Evolutionary conservation across 2,888 invertebrate genomes (phyloP), one percentile per base, ranked within the genome.

Genomic region (Drosophila diplacantha): DNA sequence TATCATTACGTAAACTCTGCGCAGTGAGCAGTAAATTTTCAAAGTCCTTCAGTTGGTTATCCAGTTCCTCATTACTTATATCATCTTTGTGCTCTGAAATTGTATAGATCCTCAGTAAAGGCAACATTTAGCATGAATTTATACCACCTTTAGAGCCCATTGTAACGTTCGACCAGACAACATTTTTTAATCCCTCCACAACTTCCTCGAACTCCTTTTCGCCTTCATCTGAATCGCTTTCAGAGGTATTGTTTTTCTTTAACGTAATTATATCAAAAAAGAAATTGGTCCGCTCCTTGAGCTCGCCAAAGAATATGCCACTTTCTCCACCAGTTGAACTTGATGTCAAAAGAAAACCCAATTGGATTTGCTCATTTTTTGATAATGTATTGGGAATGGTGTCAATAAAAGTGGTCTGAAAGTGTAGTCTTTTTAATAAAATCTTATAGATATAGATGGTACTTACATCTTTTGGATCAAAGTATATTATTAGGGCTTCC

Each of bases 21-120:
- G 78, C 78, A 5, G 81, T 69, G 22, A 78, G 73, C 4, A 78
- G 56, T 20, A 78, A 50, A 6, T 81, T 78, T 44, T 78, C 78
- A 62, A 78, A 78, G 59, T 78, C 79, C 61, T 74, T 79, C 3
- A 78, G 22, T 34, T 78, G 73, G n/a, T 31, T 71, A 50, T 78
- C 78, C 35, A 78, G 26, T 9, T 78, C 76, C 2, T 78, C 79
- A 5, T 64, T 20, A 26, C 47, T 65, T 2, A 68, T 63, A 16
- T 59, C 38, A 1, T 52, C 52, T 1, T 53, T 51, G 8, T 54
- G 39, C 5, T 41, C 56, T 18, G 61, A 54, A 55, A 47, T 66
- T 71, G 11, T 3, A 16, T 7, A 43, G 5, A 7, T 39, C 20
- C 9, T 18, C 9, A 8, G n/a, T 32, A 11, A 3, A 49, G 18